A percentile compares a stretch with the other conserved stretches of the same genome.
phyloP scores from a whole-genome alignment of 2,113 vertebrate species.

The Apodemus speciosus region DNA sequence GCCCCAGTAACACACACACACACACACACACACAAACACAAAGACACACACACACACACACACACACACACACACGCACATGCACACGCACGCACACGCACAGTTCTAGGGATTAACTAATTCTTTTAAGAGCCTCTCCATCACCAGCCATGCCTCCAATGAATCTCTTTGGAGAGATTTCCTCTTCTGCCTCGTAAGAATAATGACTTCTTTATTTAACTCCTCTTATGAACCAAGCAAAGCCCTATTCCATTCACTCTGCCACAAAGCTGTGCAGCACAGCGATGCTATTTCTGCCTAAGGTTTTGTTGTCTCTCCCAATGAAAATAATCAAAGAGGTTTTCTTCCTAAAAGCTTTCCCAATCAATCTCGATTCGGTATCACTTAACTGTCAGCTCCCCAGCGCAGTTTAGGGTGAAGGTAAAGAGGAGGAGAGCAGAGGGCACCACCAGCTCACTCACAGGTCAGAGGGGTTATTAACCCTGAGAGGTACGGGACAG shows the following conservation, averaged over 20 bases:
- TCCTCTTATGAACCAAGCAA: neutral
- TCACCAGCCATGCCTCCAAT: neutral
- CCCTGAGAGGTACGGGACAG: neutral
- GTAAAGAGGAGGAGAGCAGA: neutral
- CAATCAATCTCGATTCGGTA: neutral
- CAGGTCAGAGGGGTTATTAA: neutral
- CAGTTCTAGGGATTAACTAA: constrained; percentile 3
- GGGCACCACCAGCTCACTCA: too few species aligned
- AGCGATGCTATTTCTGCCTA: neutral
- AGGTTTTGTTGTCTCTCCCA: constrained; percentile 32
- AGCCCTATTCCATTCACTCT: neutral
- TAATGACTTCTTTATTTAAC: constrained; percentile 3
- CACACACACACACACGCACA: neutral
- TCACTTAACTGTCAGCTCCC: neutral
- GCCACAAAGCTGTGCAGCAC: neutral
- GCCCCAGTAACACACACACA: neutral
- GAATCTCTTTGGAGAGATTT: constrained; percentile 19
- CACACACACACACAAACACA: too few species aligned
- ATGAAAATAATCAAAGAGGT: constrained; percentile 18
- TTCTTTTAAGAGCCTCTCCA: neutral
- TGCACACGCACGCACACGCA: neutral
- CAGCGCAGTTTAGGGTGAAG: neutral
- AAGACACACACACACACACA: too few species aligned
- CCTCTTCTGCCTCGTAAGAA: neutral
- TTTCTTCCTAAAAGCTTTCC: constrained; percentile 30